These are phyloP conservation scores for Temnothorax longispinosus DNA, from an alignment of 1,140 invertebrate species.

Conservation along the genomic window DNA sequence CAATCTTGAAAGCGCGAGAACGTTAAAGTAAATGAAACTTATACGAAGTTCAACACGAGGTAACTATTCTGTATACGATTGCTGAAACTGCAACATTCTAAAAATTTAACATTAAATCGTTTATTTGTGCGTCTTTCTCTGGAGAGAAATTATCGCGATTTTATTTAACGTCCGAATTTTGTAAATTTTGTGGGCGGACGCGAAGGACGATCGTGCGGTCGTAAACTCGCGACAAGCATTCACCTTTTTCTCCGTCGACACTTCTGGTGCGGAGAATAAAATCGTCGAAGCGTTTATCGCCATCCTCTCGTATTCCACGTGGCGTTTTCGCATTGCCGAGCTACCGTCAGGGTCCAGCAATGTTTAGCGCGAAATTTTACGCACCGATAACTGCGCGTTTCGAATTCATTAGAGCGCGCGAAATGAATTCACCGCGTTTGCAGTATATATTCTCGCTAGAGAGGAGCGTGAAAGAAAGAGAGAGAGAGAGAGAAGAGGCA, in stretches of 20 bases:
- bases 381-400: conserved; percentile 45
- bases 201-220: not conserved
- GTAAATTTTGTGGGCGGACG: conserved; percentile 6
- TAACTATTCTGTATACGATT: not conserved
- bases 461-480: not conserved
- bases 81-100: not conserved
- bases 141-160: conserved; percentile 19
- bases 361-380: conserved; percentile 60
- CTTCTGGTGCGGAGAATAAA: conserved; percentile 52
- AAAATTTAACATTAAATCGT: not conserved
- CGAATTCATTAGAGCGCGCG: conserved; percentile 63
- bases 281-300: conserved; percentile 49
- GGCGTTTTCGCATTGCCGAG: not conserved
- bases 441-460: conserved; percentile 15
- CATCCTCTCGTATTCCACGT: not conserved
- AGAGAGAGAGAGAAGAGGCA: not conserved
- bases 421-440: conserved; percentile 58
- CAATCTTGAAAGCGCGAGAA: not conserved
- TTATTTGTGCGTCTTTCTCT: not conserved
- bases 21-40: not conserved
- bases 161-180: conserved; percentile 31
- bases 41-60: not conserved
- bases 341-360: not conserved
- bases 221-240: conserved; percentile 24
- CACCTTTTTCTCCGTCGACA: not conserved